Percentiles rank a stretch among this genome's conserved stretches.
Conservation (phyloP, 2,888 invertebrate genomes). For the Eupithecia subumbrata region DNA sequence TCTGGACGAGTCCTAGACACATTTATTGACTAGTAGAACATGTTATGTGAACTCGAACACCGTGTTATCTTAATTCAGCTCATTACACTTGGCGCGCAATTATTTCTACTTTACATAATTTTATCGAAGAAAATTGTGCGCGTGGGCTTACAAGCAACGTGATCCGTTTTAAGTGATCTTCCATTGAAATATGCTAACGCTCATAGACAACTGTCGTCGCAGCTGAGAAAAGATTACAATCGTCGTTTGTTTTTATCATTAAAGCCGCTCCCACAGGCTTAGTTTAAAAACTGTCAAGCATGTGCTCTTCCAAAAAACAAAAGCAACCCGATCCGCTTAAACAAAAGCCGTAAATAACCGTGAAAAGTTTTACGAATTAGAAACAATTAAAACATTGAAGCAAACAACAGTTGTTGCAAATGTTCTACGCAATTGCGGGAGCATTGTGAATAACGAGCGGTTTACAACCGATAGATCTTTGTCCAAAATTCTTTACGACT, state of each 20-base stretch:
- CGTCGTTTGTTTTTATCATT: constrained; percentile 57
- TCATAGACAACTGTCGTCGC: constrained; percentile 35
- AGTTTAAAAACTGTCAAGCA: constrained; percentile 56
- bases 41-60: constrained; percentile 61
- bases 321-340: constrained; percentile 62
- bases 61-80: constrained; percentile 76
- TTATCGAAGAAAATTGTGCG: constrained; percentile 78
- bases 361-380: constrained; percentile 81
- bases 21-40: constrained; percentile 68
- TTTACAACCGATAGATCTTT: constrained; percentile 81
- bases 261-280: constrained; percentile 61
- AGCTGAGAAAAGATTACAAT: constrained; percentile 18
- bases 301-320: constrained; percentile 57
- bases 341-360: constrained; percentile 77
- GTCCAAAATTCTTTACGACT: constrained; percentile 82
- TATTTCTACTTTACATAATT: constrained; percentile 78
- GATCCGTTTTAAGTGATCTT: constrained; percentile 70
- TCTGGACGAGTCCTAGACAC: constrained; percentile 68
- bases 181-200: constrained; percentile 71
- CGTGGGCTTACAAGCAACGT: constrained; percentile 67
- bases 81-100: constrained; percentile 71
- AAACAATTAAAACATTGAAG: constrained; percentile 82
- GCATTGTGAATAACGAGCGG: constrained; percentile 79
- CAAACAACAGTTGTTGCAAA: constrained; percentile 83
- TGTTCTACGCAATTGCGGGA: constrained; percentile 80